Percentiles rank a stretch among this genome's conserved stretches.
Evolutionary conservation across 2,888 invertebrate genomes (phyloP).

Genomic region (Germaria angustata): DNA sequence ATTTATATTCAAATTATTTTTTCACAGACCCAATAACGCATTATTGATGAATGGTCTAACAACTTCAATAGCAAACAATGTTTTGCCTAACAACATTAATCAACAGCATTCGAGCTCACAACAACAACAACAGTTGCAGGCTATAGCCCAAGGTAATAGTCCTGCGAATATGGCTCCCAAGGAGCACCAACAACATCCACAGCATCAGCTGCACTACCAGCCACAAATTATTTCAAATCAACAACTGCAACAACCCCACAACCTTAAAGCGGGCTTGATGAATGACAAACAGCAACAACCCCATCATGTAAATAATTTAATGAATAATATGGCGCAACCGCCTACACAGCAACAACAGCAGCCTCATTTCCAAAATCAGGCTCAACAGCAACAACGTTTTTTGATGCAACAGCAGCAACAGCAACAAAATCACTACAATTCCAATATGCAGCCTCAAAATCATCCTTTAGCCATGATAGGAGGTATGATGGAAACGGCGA

Average conservation of each 20-base stretch:
- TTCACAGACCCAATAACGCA: constrained; percentile 70
- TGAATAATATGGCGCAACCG: constrained; percentile 50
- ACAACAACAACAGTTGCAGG: constrained; percentile 60
- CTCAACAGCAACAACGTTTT: constrained; percentile 63
- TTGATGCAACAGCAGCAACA: constrained; percentile 60
- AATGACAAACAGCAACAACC: constrained; percentile 50
- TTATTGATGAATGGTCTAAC: constrained; percentile 77
- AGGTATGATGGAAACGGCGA: constrained; percentile 74
- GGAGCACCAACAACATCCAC: constrained; percentile 64
- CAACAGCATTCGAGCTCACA: constrained; percentile 59
- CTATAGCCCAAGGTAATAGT: constrained; percentile 51
- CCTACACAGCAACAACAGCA: constrained; percentile 27
- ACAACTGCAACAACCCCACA: constrained; percentile 70
- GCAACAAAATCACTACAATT: constrained; percentile 71
- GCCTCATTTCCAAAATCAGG: constrained; percentile 58
- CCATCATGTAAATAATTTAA: constrained; percentile 43
- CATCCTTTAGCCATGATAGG: constrained; percentile 76
- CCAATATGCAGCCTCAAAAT: constrained; percentile 68
- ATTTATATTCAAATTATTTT: too few relatives aligned
- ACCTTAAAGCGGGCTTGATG: constrained; percentile 55
- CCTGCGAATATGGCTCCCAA: constrained; percentile 41
- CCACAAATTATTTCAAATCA: constrained; percentile 67
- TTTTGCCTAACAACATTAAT: constrained; percentile 70
- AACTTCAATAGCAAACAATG: constrained; percentile 68
- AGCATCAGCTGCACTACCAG: constrained; percentile 66